Evolutionary conservation across 2,888 invertebrate species (phyloP), one percentile per base, ranked within the genome.

Genomic region (Drosophila histrio): DNA sequence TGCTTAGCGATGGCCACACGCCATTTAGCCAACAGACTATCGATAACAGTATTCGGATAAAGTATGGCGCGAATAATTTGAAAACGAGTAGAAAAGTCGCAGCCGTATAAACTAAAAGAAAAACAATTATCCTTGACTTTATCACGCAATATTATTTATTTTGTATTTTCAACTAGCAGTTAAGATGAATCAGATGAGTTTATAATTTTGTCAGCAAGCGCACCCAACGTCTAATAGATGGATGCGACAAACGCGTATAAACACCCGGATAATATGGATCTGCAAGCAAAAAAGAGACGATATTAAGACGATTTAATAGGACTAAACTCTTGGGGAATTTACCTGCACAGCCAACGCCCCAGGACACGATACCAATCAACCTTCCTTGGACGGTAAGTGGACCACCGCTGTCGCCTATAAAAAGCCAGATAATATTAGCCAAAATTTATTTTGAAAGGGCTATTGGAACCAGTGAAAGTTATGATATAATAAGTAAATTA

Each of bases 201-300:
- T 65, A 91, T 60, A 91, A 41, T 62, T 87, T 90, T 2, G 89
- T 77, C 36, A 90, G 44, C 11, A 91, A 47, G 43, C 81, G 87
- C 22, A 91, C 80, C 91, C 91, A 91, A 15, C 77, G 82, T n/a
- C 91, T 73, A 26, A 91, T 89, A 2, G 85, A 76, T 2, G 91
- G 80, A 72, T 90, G 84, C 0, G 90, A 59, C 0, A 91, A 56
- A 2, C 90, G 88, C 0, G 91, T 86, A 50, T 91, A 91, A 13
- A 91, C 90, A 4, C 91, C 91, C 0, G 91, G 91, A 67, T 87
- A 91, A 50, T 84, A 83, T 1, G 91, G 91, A 87, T 91, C 90
- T 47, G 32, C 2, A 49, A 32, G 1, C 2, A 8, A 54, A n/a
- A 22, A 32, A 7, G 0, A 13, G 3, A 4, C 15, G 0, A 24